phyloP scores from a whole-genome alignment of 2,888 invertebrate species.

The Stratiomys singularior region DNA sequence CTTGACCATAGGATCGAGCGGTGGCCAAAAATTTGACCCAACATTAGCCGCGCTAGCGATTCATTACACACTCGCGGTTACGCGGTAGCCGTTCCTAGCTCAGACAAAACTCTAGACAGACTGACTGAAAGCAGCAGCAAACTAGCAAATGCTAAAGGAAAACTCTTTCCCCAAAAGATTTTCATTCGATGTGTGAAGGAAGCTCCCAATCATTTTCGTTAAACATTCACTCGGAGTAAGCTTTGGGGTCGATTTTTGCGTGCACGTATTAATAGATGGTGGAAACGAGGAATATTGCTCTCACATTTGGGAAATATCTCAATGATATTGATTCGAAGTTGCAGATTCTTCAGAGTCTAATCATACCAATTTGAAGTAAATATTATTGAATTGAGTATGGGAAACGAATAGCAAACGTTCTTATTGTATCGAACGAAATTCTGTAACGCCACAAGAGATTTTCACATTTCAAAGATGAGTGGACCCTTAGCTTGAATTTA shows the following conservation, averaged over 20 bases:
- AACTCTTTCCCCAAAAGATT: constrained; percentile 31
- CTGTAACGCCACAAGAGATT: too few species aligned
- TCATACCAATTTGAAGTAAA: too few species aligned
- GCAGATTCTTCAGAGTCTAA: too few species aligned
- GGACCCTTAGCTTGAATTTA: too few species aligned
- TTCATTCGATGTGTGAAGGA: neutral
- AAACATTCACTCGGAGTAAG: constrained; percentile 1
- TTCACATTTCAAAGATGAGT: too few species aligned
- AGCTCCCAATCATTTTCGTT: constrained; percentile 1
- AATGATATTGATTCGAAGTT: too few species aligned
- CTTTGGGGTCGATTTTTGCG: constrained; percentile 5
- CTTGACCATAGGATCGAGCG: neutral
- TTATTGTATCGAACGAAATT: too few species aligned
- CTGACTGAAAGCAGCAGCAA: constrained; percentile 26
- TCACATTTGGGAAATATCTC: neutral
- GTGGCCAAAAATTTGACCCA: neutral
- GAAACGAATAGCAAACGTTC: too few species aligned
- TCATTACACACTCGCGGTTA: neutral
- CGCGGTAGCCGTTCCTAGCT: constrained; percentile 12
- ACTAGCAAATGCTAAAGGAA: neutral
- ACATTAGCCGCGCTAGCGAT: neutral
- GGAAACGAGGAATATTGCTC: neutral
- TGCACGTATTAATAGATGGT: neutral
- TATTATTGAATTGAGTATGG: too few species aligned
- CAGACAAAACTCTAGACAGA: constrained; percentile 40